Conservation (phyloP, 2,113 vertebrate species). For the Cervus canadensis region DNA sequence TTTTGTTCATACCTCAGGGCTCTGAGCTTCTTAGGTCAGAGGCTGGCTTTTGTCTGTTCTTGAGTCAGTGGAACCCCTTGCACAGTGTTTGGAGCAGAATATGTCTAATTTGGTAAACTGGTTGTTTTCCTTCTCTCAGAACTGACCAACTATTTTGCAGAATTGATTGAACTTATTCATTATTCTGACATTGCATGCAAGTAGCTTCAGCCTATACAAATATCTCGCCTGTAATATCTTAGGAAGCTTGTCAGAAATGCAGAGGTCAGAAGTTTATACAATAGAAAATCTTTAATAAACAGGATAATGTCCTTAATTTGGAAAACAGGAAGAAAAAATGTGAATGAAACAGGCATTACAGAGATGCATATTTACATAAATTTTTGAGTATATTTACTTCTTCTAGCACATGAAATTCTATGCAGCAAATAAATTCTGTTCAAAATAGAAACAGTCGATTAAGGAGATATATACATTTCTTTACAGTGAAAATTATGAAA, state of each 20-base stretch:
- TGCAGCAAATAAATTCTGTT: neutral
- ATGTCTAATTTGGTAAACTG: neutral
- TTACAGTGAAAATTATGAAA: neutral
- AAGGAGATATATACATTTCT: neutral
- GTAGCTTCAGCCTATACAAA: neutral
- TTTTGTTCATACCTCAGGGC: neutral
- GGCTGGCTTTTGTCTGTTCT: neutral
- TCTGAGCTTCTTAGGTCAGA: neutral
- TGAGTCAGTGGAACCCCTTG: neutral
- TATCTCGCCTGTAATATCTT: neutral
- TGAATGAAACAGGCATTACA: neutral
- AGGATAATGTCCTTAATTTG: neutral
- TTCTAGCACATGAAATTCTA: neutral
- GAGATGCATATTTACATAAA: neutral
- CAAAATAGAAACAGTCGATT: slow-evolving; percentile 2
- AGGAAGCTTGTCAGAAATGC: neutral
- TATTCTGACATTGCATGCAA: neutral
- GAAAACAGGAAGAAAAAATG: neutral
- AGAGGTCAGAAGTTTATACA: neutral
- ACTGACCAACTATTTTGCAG: slow-evolving; percentile 18
- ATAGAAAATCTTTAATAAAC: neutral
- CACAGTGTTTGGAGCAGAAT: neutral
- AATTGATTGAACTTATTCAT: neutral
- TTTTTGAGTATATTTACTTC: neutral
- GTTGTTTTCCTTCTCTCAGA: neutral